Evolutionary conservation across 2,888 invertebrate species (phyloP).

Genomic region (Spialia ferax): DNA sequence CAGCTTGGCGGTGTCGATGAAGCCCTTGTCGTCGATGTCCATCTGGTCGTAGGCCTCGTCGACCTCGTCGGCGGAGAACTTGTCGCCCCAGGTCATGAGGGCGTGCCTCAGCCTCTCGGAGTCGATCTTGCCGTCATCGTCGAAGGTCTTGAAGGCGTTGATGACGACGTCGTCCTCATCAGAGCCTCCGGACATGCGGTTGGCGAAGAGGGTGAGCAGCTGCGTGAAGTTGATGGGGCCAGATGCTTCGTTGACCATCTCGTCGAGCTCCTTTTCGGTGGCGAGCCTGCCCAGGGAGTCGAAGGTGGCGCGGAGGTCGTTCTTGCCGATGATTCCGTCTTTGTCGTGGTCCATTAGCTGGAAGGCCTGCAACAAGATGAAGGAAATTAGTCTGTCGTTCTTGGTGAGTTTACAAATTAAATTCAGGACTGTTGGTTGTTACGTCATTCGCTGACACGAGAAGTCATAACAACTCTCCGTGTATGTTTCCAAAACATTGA

Average conservation of each 20-base stretch:
- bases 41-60: conserved; percentile 98
- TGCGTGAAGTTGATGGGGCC: conserved; percentile 98
- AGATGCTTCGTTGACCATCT: conserved; percentile 95
- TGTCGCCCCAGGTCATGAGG: conserved; percentile 97
- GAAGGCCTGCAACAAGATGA: conserved; percentile 90
- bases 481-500: conserved; percentile 66
- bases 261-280: conserved; percentile 96
- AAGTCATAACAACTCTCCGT: conserved; percentile 16
- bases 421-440: neutral
- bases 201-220: conserved; percentile 96
- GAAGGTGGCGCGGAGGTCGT: conserved; percentile 96
- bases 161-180: conserved; percentile 97
- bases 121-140: conserved; percentile 95
- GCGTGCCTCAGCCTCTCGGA: conserved; percentile 96
- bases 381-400: neutral
- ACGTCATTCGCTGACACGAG: conserved; percentile 17
- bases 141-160: conserved; percentile 97
- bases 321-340: conserved; percentile 96
- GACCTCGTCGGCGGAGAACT: conserved; percentile 95
- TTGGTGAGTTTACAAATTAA: neutral
- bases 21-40: conserved; percentile 96
- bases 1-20: conserved; percentile 95
- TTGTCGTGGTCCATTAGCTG: conserved; percentile 98
- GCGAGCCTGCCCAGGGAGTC: conserved; percentile 97
- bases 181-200: conserved; percentile 96